Percentiles rank a stretch among this genome's conserved stretches.
These are phyloP conservation scores for Etheostoma spectabile DNA, from an alignment of 2,113 vertebrate species.

Conservation along the genomic window DNA sequence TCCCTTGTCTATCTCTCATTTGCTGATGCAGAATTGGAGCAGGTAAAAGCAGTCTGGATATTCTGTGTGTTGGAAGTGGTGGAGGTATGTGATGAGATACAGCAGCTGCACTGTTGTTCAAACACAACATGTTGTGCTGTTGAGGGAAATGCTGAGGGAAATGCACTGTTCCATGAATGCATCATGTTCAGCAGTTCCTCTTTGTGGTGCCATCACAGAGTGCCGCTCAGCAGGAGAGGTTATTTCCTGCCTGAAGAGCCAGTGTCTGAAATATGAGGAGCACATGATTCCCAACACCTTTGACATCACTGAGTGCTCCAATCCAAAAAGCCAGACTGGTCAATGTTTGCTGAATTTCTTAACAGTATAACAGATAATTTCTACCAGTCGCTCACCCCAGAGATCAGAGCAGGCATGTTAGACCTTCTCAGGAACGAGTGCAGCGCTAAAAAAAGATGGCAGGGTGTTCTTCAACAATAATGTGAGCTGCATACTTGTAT, in stretches of 20 bases:
- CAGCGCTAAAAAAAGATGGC: slow-evolving; percentile 83
- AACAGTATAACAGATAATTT: slow-evolving; percentile 66
- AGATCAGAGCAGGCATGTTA: slow-evolving; percentile 82
- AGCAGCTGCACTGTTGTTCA: not conserved
- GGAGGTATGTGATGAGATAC: slow-evolving; percentile 82
- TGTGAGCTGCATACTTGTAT: slow-evolving; percentile 54
- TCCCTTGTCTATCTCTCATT: not conserved
- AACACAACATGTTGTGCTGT: not conserved
- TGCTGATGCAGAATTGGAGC: slow-evolving; percentile 83
- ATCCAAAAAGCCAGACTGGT: slow-evolving; percentile 46
- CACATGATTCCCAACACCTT: slow-evolving; percentile 52
- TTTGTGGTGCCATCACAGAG: slow-evolving; percentile 34
- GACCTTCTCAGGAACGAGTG: slow-evolving; percentile 86
- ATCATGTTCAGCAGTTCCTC: too few species aligned
- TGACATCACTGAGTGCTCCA: slow-evolving; percentile 75
- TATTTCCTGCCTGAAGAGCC: slow-evolving; percentile 49
- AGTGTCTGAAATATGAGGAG: slow-evolving; percentile 73
- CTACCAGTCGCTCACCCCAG: slow-evolving; percentile 78
- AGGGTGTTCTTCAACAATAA: slow-evolving; percentile 77
- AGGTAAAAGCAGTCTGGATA: slow-evolving; percentile 84
- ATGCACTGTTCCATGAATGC: not conserved
- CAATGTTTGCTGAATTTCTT: slow-evolving; percentile 69
- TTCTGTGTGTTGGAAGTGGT: slow-evolving; percentile 89
- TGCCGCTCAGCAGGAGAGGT: slow-evolving; percentile 70
- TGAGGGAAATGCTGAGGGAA: too few species aligned